Evolutionary conservation across 2,888 invertebrate genomes (phyloP).

Genomic region (Dynastes hyllus): DNA sequence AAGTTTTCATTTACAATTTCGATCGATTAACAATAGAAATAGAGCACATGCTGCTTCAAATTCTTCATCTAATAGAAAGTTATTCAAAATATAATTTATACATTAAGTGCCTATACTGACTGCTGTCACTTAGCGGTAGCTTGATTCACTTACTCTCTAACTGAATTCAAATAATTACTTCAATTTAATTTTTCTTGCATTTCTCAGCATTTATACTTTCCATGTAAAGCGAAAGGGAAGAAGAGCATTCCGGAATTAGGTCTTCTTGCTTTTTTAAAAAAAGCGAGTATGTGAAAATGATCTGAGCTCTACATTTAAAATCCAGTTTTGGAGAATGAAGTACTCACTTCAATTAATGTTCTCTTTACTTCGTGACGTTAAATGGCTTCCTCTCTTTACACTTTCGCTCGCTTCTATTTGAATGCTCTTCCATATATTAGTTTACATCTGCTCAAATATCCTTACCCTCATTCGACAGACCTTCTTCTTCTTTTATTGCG

Average conservation of each 20-base stretch:
- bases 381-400: constrained; percentile 42
- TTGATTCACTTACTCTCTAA: no score
- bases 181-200: no score
- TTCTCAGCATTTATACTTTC: no score
- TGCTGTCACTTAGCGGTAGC: no score
- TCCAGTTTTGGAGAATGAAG: constrained; percentile 41
- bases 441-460: constrained; percentile 34
- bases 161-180: no score
- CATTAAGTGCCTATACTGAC: no score
- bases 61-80: no score
- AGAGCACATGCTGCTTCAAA: no score
- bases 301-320: constrained; percentile 36
- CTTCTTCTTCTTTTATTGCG: constrained; percentile 10
- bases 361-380: constrained; percentile 47
- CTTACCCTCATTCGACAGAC: constrained; percentile 20
- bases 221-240: no score
- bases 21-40: no score
- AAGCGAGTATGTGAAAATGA: constrained; percentile 13
- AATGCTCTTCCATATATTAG: constrained; percentile 43
- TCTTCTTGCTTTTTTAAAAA: not conserved
- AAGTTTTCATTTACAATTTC: no score
- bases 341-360: constrained; percentile 49
- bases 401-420: constrained; percentile 36
- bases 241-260: not conserved
- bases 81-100: no score